A percentile compares a stretch with the other conserved stretches of the same genome.
phyloP scores from a whole-genome alignment of 2,113 vertebrate genomes.

The Bambusicola thoracicus region DNA sequence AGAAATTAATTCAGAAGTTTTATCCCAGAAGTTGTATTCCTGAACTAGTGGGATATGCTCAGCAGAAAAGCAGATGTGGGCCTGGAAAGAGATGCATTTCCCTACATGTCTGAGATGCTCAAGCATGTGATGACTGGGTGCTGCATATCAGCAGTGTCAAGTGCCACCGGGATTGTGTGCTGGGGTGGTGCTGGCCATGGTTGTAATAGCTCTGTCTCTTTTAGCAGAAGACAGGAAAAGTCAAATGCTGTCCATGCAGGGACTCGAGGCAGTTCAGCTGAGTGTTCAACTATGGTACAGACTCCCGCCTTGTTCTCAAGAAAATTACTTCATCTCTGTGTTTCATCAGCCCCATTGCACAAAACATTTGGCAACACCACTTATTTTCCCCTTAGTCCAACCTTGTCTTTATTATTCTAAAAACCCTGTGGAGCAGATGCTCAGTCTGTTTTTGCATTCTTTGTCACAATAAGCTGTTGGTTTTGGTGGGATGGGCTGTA shows the following conservation, averaged over 20 bases:
- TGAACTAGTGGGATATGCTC: not conserved
- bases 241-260: not conserved
- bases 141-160: not conserved
- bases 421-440: not conserved
- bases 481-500: not conserved
- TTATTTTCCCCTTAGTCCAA: not conserved
- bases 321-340: not conserved
- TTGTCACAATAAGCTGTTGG: not conserved
- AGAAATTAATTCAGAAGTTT: not conserved
- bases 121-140: not conserved
- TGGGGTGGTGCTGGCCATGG: not conserved
- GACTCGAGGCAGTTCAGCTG: not conserved
- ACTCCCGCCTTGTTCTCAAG: not conserved
- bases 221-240: not conserved
- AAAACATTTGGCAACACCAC: not conserved
- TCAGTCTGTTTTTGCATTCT: not conserved
- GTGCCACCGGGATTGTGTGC: not conserved
- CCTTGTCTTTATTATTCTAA: not conserved
- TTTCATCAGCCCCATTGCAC: not conserved
- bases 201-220: not conserved
- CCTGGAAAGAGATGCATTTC: conserved; percentile 19
- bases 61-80: not conserved
- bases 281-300: not conserved
- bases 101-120: conserved; percentile 2
- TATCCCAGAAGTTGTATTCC: not conserved